Percentiles rank a stretch among this genome's conserved stretches.
Conservation (phyloP, 1,140 invertebrate species). For the Dendrolimus kikuchii region DNA sequence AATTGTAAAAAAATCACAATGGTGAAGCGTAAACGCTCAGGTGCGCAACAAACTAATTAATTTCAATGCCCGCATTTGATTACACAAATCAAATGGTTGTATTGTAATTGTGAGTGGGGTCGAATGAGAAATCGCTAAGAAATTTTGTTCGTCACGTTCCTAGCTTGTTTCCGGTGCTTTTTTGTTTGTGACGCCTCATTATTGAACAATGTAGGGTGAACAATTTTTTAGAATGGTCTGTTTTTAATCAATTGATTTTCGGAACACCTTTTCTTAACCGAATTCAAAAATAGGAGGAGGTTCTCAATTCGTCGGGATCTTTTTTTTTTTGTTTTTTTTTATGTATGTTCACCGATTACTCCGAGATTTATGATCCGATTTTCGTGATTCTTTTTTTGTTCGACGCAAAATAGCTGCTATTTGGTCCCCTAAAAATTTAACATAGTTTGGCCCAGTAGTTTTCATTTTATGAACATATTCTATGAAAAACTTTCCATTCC, state of each 20-base stretch:
- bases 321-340: too few relatives aligned
- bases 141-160: conserved; percentile 67
- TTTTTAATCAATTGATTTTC: conserved; percentile 3
- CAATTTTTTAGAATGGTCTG: background rate
- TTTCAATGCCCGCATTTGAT: conserved; percentile 69
- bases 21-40: conserved; percentile 53
- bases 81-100: conserved; percentile 68
- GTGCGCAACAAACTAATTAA: conserved; percentile 70
- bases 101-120: conserved; percentile 47
- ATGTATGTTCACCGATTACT: too few relatives aligned
- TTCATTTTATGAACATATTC: too few relatives aligned
- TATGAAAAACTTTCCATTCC: too few relatives aligned
- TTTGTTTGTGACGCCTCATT: conserved; percentile 53
- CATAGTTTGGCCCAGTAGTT: too few relatives aligned
- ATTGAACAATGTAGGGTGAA: conserved; percentile 22
- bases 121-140: conserved; percentile 70
- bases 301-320: too few relatives aligned
- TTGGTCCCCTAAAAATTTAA: too few relatives aligned
- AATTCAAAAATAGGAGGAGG: too few relatives aligned
- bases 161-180: conserved; percentile 54
- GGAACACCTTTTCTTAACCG: background rate
- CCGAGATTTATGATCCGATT: too few relatives aligned
- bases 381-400: too few relatives aligned
- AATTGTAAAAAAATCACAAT: conserved; percentile 11
- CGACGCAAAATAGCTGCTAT: too few relatives aligned